Conservation (phyloP, 2,113 vertebrate species). For the Eidolon helvum region DNA sequence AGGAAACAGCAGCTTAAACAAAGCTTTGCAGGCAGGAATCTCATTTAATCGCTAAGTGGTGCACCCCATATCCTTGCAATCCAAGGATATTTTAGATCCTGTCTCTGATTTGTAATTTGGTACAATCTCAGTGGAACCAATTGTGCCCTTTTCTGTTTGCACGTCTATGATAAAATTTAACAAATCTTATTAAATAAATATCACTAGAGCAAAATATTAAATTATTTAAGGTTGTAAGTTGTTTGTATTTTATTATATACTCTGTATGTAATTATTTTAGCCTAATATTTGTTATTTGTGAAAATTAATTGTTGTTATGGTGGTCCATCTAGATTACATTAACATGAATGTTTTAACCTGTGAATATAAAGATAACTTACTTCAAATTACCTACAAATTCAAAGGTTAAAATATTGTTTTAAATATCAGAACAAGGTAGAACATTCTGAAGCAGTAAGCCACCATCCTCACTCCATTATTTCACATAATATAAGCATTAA, state of each 20-base stretch:
- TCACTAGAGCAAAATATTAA: conserved; percentile 55
- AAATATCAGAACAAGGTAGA: conserved; percentile 45
- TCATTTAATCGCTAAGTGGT: neutral
- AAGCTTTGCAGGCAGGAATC: conserved; percentile 45
- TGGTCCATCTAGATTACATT: conserved; percentile 55
- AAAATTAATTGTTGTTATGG: conserved; percentile 44
- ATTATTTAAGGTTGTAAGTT: conserved; percentile 61
- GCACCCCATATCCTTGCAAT: conserved; percentile 19
- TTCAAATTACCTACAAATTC: conserved; percentile 44
- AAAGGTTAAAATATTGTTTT: conserved; percentile 69
- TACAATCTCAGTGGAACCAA: conserved; percentile 68
- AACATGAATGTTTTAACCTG: conserved; percentile 57
- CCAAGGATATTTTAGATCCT: conserved; percentile 46
- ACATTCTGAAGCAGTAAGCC: conserved; percentile 34
- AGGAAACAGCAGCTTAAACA: neutral
- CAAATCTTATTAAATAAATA: conserved; percentile 60
- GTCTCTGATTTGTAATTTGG: conserved; percentile 30
- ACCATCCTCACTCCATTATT: neutral
- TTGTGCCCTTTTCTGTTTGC: conserved; percentile 73
- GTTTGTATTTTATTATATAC: conserved; percentile 70
- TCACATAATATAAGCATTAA: neutral
- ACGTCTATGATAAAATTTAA: conserved; percentile 60
- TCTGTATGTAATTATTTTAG: conserved; percentile 69
- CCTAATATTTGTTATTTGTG: conserved; percentile 68
- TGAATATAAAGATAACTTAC: conserved; percentile 25